Conservation (phyloP, 2,797 vertebrate genomes). For the Bovichtus diacanthus region DNA sequence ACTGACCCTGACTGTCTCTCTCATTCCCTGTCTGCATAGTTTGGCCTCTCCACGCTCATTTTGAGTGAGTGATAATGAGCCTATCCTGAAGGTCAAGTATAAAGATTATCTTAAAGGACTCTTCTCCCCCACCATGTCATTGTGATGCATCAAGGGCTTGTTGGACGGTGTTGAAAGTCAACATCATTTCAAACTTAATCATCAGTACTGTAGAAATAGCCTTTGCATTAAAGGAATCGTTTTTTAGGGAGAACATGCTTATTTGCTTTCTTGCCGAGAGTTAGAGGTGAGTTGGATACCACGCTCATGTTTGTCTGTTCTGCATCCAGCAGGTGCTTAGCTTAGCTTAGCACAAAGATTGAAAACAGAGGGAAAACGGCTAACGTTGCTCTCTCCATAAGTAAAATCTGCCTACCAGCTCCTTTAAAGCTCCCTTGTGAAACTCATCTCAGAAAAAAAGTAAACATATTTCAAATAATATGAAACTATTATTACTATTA, state of each 20-base stretch:
- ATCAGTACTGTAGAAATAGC: neutral
- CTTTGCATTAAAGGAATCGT: neutral
- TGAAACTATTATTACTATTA: neutral
- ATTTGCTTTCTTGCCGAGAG: neutral
- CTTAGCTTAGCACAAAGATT: neutral
- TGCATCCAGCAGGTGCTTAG: neutral
- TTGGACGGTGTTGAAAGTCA: constrained; percentile 14
- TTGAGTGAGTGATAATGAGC: constrained; percentile 18
- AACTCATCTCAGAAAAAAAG: no score
- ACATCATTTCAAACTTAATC: constrained; percentile 18
- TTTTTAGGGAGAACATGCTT: neutral
- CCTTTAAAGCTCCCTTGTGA: neutral
- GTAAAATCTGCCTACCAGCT: neutral
- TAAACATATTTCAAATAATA: neutral
- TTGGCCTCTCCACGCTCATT: neutral
- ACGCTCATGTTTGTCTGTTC: neutral
- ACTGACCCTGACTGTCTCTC: constrained; percentile 33
- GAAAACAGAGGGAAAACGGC: neutral
- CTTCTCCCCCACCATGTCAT: neutral
- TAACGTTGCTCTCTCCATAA: neutral
- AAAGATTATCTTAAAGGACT: constrained; percentile 18
- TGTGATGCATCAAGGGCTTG: constrained; percentile 10
- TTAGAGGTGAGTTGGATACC: neutral
- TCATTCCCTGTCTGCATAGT: neutral
- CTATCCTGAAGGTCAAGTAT: constrained; percentile 26